A percentile compares a stretch with the other conserved stretches of the same genome.
Evolutionary conservation across 2,888 invertebrate species (phyloP).

Genomic region (Melolontha melolontha): DNA sequence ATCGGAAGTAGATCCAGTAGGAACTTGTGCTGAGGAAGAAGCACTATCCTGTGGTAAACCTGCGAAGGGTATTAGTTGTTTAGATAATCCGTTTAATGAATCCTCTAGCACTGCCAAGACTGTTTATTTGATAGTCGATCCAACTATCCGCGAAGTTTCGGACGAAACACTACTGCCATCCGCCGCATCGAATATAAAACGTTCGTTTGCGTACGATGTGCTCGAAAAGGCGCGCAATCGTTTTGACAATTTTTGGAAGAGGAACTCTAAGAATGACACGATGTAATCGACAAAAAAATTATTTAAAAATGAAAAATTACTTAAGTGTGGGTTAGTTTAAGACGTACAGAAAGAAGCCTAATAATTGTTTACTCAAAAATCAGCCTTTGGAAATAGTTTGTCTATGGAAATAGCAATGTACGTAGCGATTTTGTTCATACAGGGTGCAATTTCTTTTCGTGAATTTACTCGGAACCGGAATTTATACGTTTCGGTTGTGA

Average conservation of each 20-base stretch:
- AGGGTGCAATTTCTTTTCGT: neutral
- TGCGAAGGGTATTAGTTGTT: slow-evolving; percentile 67
- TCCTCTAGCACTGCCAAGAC: slow-evolving; percentile 60
- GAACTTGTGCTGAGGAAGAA: slow-evolving; percentile 48
- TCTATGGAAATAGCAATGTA: neutral
- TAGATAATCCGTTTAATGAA: slow-evolving; percentile 71
- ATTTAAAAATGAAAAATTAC: slow-evolving; percentile 13
- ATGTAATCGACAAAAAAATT: slow-evolving; percentile 34
- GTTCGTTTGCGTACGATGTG: slow-evolving; percentile 77
- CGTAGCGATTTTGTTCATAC: neutral
- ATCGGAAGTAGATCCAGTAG: slow-evolving; percentile 47
- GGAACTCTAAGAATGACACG: slow-evolving; percentile 62
- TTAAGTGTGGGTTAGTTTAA: slow-evolving; percentile 45
- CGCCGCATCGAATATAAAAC: slow-evolving; percentile 48
- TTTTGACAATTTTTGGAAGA: slow-evolving; percentile 88
- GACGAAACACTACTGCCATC: slow-evolving; percentile 46
- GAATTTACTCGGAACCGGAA: neutral
- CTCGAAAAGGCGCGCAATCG: slow-evolving; percentile 85
- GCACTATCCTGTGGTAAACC: slow-evolving; percentile 59
- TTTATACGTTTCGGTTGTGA: neutral
- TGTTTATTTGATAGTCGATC: slow-evolving; percentile 46
- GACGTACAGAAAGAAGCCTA: slow-evolving; percentile 42
- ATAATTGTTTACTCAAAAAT: slow-evolving; percentile 39
- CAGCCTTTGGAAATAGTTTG: slow-evolving; percentile 24
- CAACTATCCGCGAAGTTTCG: slow-evolving; percentile 45